Evolutionary conservation across 2,113 vertebrate genomes (phyloP), one percentile per base, ranked within the genome.

Genomic region (Fulica atra): DNA sequence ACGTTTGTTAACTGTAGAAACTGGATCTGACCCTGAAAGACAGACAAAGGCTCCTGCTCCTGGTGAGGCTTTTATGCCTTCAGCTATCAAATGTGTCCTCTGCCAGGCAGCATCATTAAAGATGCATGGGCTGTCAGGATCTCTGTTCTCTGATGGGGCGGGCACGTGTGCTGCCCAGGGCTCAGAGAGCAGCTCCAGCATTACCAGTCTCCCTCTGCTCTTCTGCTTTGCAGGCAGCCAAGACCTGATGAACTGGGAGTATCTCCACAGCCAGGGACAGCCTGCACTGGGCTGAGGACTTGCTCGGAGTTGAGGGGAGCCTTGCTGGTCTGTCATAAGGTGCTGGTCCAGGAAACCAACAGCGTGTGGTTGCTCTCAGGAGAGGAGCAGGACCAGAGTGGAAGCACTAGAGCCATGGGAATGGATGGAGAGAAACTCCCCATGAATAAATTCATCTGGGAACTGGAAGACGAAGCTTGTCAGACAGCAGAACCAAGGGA

Each of bases 21-120:
- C 78, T 40, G 78, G 93, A 96, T 89, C 85, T 85, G 93, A 29
- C 71, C 46, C 85, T 95, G 93, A 93, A 94, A 91, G 91, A n/a
- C 36, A 81, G 89, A 94, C 93, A 92, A 93, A 96, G 73, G 66
- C 46, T 92, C 61, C 93, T 87, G 76, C 84, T 87, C 40, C 48
- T 64, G 51, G 25, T 19, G 86, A 69, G 76, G 78, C 82, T 92
- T 91, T 96, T 69, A 53, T 95, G 72, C 86, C 83, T 89, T 46
- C 78, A 86, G 89, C 97, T 95, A 97, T 95, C 95, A 40, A 48
- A 29, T 94, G 94, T 95, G 91, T 84, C 15, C 36, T 70, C 73
- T 59, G 80, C 89, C 33, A 48, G 56, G 88, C 72, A 85, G 88
- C 74, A 10, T 10, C 86, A 36, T 97, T 82, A 96, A 96, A 97